Evolutionary conservation across 1,140 invertebrate species (phyloP), one percentile per base, ranked within the genome.

Genomic region (Zaprionus ornatus): DNA sequence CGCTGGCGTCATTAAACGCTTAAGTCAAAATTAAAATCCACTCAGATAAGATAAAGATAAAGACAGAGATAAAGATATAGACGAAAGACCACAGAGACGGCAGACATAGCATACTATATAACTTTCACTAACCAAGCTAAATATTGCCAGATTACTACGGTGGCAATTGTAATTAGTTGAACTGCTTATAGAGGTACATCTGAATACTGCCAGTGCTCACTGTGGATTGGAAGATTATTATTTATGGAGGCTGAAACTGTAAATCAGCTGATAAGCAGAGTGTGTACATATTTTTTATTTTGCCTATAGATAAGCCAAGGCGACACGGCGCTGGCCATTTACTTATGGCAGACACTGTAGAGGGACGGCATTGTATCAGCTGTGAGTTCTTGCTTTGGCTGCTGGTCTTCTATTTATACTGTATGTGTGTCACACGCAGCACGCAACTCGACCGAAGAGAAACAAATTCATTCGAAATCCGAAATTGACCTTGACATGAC

Each of bases 401-500:
- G 21, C 12, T 40, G 17, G 17, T 37, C 29, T 59, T 62, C 29
- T 62, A 48, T 45, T n/a, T n/a, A 69, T 60, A 55, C 45, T 45
- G 40, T 32, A 25, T 45, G 25, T 40, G 4, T 63, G 56, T 54
- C 48, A 35, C 19, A 29, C 25, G 29, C n/a, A 29, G 23, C 63
- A 42, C 52, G 50, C 52, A 55, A 40, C 54, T 40, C 15, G 15
- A 55, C 25, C 35, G n/a, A 55, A 25, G 17, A 65, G n/a, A 27
- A 25, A 25, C 21, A 52, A 65, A 27, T 40, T 21, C 45, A 50
- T 5, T 23, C 19, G 19, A 13, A 21, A 42, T 25, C 63, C 10
- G 45, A 13, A 21, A 42, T 25, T 67, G 57, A 77, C 70, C 70
- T 77, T 74, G 75, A 63, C 63, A 74, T 35, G 70, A 73, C 75